Evolutionary conservation across 1,140 invertebrate species (phyloP), one percentile per base, ranked within the genome.

Genomic region (Eufriesea mexicana): DNA sequence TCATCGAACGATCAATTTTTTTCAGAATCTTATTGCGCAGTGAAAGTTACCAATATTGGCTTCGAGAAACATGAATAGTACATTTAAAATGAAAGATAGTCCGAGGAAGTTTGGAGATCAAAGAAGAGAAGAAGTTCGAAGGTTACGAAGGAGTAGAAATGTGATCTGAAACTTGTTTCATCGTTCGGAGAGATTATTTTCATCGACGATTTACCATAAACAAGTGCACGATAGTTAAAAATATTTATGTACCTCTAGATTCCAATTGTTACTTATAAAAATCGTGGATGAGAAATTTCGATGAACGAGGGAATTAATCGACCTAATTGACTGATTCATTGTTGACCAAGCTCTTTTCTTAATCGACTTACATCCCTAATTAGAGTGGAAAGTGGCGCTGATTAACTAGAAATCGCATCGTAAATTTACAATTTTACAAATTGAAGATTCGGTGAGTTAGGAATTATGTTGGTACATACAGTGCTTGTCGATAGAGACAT

Each of bases 311-410:
- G 35, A 73, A 45, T 42, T 5, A 10, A 23, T 28, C 10, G 55
- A 16, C 9, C 5, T 16, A 18, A 20, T 16, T n/a, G 14, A 20
- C 10, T 8, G 18, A 28, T 67, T 76, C 79, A 49, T 75, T 47
- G 73, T 82, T 57, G 73, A 47, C 55, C 79, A n/a, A 67, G 23
- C 45, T 8, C 42, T 75, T 67, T 25, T 49, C 25, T 76, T 45
- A n/a, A 81, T 57, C 45, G 67, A 76, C 23, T 57, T 75, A 51
- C 45, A 82, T 28, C 51, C 73, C 62, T 49, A 66, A 75, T 82
- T 82, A 82, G 62, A 76, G 72, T 68, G 79, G 73, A 59, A 59
- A 76, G 51, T 82, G 79, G 79, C 79, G 79, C 79, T 82, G 79
- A 82, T 76, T 76, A 76, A 76, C 42, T 25, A 75, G 2, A n/a